Evolutionary conservation across 1,140 invertebrate species (phyloP), one percentile per base, ranked within the genome.

Genomic region (Brachionus rotundiformis): DNA sequence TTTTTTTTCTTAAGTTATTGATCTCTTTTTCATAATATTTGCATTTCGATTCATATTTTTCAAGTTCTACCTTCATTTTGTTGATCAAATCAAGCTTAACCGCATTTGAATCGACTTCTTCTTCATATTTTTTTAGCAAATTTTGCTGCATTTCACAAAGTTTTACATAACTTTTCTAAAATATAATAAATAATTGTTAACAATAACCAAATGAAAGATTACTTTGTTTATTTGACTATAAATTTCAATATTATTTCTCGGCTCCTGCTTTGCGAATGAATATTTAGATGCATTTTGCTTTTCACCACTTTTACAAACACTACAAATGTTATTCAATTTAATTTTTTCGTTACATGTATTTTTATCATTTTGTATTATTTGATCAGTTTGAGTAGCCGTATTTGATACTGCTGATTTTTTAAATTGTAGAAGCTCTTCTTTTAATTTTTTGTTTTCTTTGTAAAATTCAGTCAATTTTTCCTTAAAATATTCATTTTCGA

Each of bases 401-500:
- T 25, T 49, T 59, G 44, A 23, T 79, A 36, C 59, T 5, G 44
- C n/a, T 4, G 5, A 36, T 25, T 29, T 27, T 39, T 59, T 73
- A 23, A 59, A 59, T 36, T 59, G 16, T 79, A 11, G 13, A 39
- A 79, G 7, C 16, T 79, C 47, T 8, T 54, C 47, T 41, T 79
- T 63, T 59, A 79, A 49, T 27, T 13, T 2, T 79, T 79, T 79
- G n/a, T 79, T 79, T 41, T 79, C 44, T 3, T 61, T 79, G 27
- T 27, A 79, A 25, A 79, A 31, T 59, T 79, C 47, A 59, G 47
- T 79, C 25, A 79, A 7, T 27, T 79, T 79, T 63, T 79, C 47
- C 23, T 59, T 79, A 25, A 59, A 79, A 54, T 79, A 79, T 39
- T 79, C 76, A 36, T 59, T 79, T 79, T 79, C 76, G 4, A 79